Percentiles rank a stretch among this genome's conserved stretches.
Evolutionary conservation across 2,888 invertebrate species (phyloP).

Genomic region (Aphrophora alni): DNA sequence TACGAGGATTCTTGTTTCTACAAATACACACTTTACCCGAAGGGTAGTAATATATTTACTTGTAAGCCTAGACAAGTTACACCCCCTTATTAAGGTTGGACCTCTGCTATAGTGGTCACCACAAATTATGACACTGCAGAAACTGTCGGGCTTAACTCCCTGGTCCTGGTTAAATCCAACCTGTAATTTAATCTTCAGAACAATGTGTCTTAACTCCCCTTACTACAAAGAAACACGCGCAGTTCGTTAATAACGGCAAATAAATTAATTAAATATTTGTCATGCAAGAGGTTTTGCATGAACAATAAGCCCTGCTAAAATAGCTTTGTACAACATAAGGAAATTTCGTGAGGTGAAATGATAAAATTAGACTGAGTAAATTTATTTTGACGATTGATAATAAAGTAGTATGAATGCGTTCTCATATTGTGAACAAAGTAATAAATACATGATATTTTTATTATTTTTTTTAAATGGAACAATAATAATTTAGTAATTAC

Average conservation of each 20-base stretch:
- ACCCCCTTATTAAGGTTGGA: neutral
- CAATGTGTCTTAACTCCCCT: neutral
- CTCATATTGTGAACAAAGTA: too few relatives aligned
- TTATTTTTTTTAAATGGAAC: too few relatives aligned
- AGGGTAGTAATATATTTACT: neutral
- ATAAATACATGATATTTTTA: too few relatives aligned
- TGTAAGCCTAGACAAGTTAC: neutral
- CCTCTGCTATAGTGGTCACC: neutral
- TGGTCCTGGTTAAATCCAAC: neutral
- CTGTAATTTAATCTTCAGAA: neutral
- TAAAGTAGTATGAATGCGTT: too few relatives aligned
- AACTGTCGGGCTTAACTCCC: neutral
- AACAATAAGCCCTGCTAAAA: too few relatives aligned
- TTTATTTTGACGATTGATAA: too few relatives aligned
- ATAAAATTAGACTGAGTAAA: too few relatives aligned
- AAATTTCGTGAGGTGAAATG: too few relatives aligned
- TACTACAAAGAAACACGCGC: neutral
- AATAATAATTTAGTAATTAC: too few relatives aligned
- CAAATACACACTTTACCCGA: too few relatives aligned
- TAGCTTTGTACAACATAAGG: too few relatives aligned
- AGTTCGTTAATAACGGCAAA: neutral
- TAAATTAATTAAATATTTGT: constrained; percentile 4
- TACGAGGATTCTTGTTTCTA: too few relatives aligned
- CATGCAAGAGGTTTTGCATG: neutral
- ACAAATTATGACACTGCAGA: constrained; percentile 7